Percentiles rank a stretch among this genome's conserved stretches.
Conservation (phyloP, 2,113 vertebrate species). For the Nematolebias whitei region DNA sequence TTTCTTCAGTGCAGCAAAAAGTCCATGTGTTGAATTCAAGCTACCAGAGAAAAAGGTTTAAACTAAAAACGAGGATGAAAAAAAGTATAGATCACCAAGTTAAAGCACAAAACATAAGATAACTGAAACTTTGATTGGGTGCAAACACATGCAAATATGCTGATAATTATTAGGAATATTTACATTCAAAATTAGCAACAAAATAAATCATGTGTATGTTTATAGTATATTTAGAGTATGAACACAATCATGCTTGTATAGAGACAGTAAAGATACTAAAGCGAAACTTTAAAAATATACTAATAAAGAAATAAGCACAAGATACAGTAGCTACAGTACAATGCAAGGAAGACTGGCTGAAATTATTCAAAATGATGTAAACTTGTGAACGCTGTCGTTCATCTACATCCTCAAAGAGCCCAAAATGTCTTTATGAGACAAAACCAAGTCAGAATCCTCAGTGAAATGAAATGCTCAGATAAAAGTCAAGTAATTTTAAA, state of each 20-base stretch:
- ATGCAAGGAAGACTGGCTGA: slow-evolving; percentile 5
- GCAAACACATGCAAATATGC: slow-evolving; percentile 71
- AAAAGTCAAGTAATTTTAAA: slow-evolving; percentile 20
- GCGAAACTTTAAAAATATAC: slow-evolving; percentile 9
- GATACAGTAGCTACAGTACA: slow-evolving; percentile 12
- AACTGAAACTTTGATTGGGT: slow-evolving; percentile 43
- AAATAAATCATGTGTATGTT: slow-evolving; percentile 3
- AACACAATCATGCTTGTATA: slow-evolving; percentile 25
- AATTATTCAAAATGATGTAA: not conserved
- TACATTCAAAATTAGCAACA: slow-evolving; percentile 24
- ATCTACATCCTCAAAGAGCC: slow-evolving; percentile 4
- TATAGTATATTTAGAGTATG: slow-evolving; percentile 25
- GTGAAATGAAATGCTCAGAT: slow-evolving; percentile 27
- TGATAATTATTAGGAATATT: slow-evolving; percentile 31
- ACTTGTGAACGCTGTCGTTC: slow-evolving; percentile 11
- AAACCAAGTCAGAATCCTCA: slow-evolving; percentile 5
- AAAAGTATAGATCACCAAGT: slow-evolving; percentile 20
- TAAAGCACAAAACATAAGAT: slow-evolving; percentile 25
- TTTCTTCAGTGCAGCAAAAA: slow-evolving; percentile 45
- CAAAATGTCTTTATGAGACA: not conserved
- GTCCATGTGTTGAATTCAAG: slow-evolving; percentile 23
- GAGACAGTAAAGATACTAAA: not conserved
- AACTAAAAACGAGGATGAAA: slow-evolving; percentile 4
- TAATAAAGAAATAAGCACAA: slow-evolving; percentile 8
- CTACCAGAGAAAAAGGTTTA: slow-evolving; percentile 3